phyloP scores from a whole-genome alignment of 2,797 vertebrate genomes.

The Anas acuta region DNA sequence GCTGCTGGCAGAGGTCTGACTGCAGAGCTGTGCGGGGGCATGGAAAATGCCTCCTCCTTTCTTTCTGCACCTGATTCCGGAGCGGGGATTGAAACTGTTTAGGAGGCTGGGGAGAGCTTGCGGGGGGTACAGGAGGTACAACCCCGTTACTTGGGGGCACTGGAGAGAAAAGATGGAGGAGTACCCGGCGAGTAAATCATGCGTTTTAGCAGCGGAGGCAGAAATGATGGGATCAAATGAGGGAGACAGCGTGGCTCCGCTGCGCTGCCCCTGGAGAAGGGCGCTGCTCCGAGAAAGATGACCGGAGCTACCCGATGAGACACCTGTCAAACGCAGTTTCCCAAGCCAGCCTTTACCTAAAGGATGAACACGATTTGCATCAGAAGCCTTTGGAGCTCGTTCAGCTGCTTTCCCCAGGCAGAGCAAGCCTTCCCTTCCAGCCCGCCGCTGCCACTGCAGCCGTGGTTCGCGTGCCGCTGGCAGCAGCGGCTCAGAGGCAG shows the following conservation, averaged over 20 bases:
- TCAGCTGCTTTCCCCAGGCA: neutral
- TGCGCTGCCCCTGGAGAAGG: neutral
- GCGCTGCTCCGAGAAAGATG: neutral
- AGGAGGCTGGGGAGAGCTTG: neutral
- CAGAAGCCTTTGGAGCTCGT: neutral
- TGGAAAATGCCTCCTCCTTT: neutral
- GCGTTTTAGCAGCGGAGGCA: neutral
- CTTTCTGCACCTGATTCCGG: neutral
- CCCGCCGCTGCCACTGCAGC: neutral
- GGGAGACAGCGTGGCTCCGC: neutral
- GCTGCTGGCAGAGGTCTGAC: neutral
- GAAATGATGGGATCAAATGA: neutral
- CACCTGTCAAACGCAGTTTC: neutral
- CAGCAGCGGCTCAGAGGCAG: neutral
- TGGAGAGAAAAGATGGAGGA: neutral
- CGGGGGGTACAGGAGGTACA: too few species aligned
- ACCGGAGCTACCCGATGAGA: neutral
- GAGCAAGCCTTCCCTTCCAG: neutral
- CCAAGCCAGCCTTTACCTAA: neutral
- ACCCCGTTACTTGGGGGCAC: too few species aligned
- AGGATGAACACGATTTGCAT: neutral
- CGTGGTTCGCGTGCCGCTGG: too few species aligned
- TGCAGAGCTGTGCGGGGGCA: neutral
- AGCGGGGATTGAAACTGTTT: neutral
- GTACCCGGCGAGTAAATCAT: fast-evolving